These are phyloP conservation scores for Garrulus glandarius DNA, from an alignment of 2,797 vertebrate genomes.

Conservation along the genomic window DNA sequence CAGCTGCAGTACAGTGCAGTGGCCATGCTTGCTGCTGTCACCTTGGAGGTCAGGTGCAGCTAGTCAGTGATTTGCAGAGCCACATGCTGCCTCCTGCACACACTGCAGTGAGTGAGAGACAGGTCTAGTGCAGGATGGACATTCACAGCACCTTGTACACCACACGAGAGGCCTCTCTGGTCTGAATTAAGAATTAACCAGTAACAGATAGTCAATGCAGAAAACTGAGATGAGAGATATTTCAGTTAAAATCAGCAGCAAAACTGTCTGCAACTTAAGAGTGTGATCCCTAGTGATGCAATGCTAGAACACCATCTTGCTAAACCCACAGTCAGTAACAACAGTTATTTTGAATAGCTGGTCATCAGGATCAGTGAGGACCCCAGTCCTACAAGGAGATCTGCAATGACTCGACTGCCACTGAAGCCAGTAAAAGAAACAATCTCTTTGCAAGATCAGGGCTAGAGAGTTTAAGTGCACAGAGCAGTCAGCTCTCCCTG, in stretches of 20 bases:
- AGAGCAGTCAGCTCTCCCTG: neutral
- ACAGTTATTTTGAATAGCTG: neutral
- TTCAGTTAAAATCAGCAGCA: neutral
- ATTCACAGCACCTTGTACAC: neutral
- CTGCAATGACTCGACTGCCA: neutral
- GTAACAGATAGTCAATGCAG: neutral
- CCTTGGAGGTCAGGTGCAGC: neutral
- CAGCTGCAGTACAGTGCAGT: fast-evolving
- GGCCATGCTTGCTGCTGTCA: fast-evolving
- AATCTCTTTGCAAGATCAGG: neutral
- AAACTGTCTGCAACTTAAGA: neutral
- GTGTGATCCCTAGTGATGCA: neutral
- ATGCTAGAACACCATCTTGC: neutral
- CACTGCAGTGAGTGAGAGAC: neutral
- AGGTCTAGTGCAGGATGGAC: neutral
- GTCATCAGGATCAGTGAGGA: neutral
- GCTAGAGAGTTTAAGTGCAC: neutral
- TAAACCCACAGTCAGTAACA: neutral
- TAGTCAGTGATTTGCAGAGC: neutral
- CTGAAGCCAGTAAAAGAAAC: neutral
- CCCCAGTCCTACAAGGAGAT: neutral
- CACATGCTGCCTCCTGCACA: neutral
- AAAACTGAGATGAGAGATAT: neutral
- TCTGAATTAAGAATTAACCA: neutral
- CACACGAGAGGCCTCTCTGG: neutral